Evolutionary conservation across 2,113 vertebrate genomes (phyloP), one percentile per base, ranked within the genome.

Genomic region (Entosphenus tridentatus): DNA sequence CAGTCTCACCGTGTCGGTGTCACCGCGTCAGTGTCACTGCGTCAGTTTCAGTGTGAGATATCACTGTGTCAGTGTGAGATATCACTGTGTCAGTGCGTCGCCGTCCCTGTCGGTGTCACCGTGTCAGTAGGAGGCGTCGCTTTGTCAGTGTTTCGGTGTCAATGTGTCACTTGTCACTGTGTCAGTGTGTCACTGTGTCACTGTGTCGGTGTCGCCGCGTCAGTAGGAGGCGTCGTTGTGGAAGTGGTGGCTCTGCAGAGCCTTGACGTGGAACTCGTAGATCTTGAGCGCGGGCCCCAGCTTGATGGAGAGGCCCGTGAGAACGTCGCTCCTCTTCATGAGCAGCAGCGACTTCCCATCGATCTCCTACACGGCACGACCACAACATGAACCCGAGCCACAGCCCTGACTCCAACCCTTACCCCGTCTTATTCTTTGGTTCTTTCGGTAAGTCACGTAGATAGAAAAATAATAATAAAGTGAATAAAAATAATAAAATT

Each of bases 221-320:
- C 80, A 78, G 84, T 95, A 95, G 57, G 86, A 85, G 72, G 84
- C 83, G 70, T 77, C 86, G 80, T 81, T 87, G 81, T 90, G 95
- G 79, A 92, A 81, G 81, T 98, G 92, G 71, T 89, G 89, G 73
- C 87, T 95, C 79, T 98, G 93, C 73, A 98, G 81, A 70, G 88
- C 87, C 76, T 98, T 98, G 77, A 98, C 83, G 12, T 98, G 92
- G 79, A 92, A 96, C 76, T 98, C 91, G 16, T 98, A 98, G 78
- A 98, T 98, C 82, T 98, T 98, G 77, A 98, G 82, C 2, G 92
- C 93, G 14, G 93, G 93, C 69, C 93, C 93, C 74, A 98, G 80
- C 81, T 98, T 98, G 82, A 98, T 86, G 56, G 90, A 92, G 80
- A 98, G 85, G 80, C 93, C 93, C 55, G 92, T 98, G 77, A 98